A percentile compares a stretch with the other conserved stretches of the same genome.
phyloP scores from a whole-genome alignment of 2,797 vertebrate species.

The Garrulus glandarius region DNA sequence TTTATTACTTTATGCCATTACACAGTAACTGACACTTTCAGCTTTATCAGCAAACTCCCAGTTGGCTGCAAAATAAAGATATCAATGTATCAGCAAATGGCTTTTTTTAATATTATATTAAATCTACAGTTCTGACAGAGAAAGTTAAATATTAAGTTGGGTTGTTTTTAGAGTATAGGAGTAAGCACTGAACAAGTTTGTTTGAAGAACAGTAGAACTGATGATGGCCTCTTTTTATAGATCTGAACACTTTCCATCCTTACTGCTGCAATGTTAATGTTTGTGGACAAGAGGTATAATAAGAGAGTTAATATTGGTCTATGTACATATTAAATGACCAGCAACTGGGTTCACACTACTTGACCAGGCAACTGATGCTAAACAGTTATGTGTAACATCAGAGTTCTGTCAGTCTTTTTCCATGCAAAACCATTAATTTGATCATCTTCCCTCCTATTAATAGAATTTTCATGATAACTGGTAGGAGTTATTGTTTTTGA shows the following conservation, averaged over 20 bases:
- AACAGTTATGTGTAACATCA: background rate
- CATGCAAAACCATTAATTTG: background rate
- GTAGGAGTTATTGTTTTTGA: background rate
- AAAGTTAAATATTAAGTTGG: background rate
- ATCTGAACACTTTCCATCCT: background rate
- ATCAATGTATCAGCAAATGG: background rate
- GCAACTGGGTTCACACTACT: background rate
- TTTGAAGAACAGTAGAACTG: background rate
- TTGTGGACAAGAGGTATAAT: background rate
- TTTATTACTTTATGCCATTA: background rate
- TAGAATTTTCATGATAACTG: background rate
- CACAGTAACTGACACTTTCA: background rate
- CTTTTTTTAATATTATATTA: background rate
- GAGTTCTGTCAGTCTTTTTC: background rate
- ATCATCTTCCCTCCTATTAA: background rate
- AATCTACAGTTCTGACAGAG: background rate
- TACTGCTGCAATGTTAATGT: background rate
- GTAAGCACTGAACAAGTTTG: background rate
- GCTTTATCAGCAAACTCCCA: background rate
- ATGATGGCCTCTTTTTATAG: background rate
- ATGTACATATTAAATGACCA: background rate
- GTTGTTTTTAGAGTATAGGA: background rate
- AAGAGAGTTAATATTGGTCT: background rate
- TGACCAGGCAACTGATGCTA: background rate
- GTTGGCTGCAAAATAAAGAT: background rate